Base-by-base conservation (phyloP, 1,140 invertebrate genomes). In the Oryctes rhinoceros region DNA sequence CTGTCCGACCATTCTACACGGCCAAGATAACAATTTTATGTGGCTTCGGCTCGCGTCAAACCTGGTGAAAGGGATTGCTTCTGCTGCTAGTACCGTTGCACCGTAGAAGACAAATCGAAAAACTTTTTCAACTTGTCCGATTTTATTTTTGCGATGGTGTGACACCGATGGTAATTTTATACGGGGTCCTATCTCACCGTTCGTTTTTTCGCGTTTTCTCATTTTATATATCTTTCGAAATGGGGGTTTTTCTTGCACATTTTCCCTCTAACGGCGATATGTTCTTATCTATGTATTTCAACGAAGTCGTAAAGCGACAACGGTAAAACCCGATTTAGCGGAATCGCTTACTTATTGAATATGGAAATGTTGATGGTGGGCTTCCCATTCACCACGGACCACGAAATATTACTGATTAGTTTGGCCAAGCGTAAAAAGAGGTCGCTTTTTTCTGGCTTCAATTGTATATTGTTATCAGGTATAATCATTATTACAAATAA, bases 61-160 rank as follows among this genome's bases (percentile, higher is more conserved):
- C 65, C 65, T 24, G 65, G 20, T 37, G 65, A 71, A 71, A 71
- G 65, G 65, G 65, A 71, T 24, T 37, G 24, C 65, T 24, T 11
- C 65, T 24, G 65, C 5, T 37, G 65, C 65, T 37, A 15, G 30
- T 24, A 35, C 65, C 24, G 65, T 0, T 37, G 65, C 65, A 71
- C 65, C 24, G 65, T 71, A 71, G 11, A 71, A 71, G 65, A 71
- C 65, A 71, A 71, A 71, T 71, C 65, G 65, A 71, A 71, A 71
- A 71, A 71, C 65, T 71, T 71, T 71, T 71, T 71, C 65, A 71
- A 71, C 65, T 30, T 71, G 65, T 71, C 65, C 65, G 65, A 71
- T 71, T 71, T 71, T 71, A 71, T 71, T 71, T 71, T 35, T 37
- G 13, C 24, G 18, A 37, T 37, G 24, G 65, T 71, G 65, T 71